phyloP scores from a whole-genome alignment of 2,113 vertebrate genomes.

The Caretta caretta region DNA sequence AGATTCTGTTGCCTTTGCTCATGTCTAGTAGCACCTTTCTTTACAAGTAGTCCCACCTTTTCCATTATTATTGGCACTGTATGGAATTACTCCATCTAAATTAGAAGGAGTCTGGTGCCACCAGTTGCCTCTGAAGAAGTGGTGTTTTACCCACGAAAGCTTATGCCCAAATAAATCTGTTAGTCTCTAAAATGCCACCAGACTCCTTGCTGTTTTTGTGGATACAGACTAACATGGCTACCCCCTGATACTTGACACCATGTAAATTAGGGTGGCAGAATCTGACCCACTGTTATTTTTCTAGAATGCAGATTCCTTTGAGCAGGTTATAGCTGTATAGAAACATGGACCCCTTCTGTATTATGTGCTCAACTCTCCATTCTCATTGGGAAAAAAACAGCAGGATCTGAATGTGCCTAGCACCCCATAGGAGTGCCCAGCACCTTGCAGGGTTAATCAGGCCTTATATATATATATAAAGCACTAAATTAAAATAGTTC shows the following conservation, averaged over 20 bases:
- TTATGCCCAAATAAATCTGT: no score
- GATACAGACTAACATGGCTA: no score
- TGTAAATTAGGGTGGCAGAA: neutral
- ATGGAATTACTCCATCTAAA: neutral
- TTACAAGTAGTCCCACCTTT: neutral
- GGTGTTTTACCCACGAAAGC: no score
- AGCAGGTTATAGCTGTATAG: neutral
- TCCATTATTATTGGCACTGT: neutral
- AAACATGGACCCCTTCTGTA: fast-evolving
- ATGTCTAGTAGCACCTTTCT: neutral
- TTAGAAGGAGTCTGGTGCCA: neutral
- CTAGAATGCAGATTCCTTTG: neutral
- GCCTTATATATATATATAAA: neutral
- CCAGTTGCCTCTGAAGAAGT: no score
- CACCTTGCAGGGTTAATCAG: fast-evolving
- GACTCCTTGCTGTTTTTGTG: no score
- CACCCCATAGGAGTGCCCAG: neutral
- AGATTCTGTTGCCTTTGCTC: neutral
- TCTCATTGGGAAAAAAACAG: neutral
- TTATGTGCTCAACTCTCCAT: fast-evolving
- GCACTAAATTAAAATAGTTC: neutral
- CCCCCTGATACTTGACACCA: no score
- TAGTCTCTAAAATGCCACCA: no score
- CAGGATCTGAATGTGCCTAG: fast-evolving
- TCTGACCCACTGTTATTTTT: neutral